Percentiles rank a stretch among this genome's conserved stretches.
phyloP scores from a whole-genome alignment of 2,888 invertebrate genomes.

The Drosophila rellima region DNA sequence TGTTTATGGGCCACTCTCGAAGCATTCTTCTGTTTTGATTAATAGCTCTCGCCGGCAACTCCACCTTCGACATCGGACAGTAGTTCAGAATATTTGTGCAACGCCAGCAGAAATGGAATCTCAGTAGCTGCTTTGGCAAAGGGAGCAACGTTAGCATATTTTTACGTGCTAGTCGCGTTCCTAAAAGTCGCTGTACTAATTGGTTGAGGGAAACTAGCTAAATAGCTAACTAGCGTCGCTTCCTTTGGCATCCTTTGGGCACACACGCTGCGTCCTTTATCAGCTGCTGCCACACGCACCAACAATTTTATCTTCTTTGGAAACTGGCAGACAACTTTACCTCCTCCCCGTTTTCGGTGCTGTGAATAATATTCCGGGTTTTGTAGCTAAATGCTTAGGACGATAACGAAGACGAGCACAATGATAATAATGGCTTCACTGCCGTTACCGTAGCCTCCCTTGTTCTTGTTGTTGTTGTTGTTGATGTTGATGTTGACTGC shows the following conservation, averaged over 20 bases:
- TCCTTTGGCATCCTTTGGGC: slow-evolving; percentile 29
- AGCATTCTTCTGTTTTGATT: slow-evolving; percentile 64
- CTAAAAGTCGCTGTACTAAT: slow-evolving; percentile 53
- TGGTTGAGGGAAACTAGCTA: slow-evolving; percentile 46
- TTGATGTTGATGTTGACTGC: slow-evolving; percentile 41
- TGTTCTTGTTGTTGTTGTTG: slow-evolving; percentile 22
- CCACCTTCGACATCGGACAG: slow-evolving; percentile 28
- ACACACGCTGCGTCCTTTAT: slow-evolving; percentile 51
- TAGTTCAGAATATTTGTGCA: slow-evolving; percentile 62
- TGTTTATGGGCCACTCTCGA: slow-evolving; percentile 60
- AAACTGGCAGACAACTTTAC: slow-evolving; percentile 9
- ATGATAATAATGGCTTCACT: slow-evolving; percentile 72
- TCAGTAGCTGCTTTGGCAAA: slow-evolving; percentile 32
- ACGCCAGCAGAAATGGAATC: slow-evolving; percentile 64
- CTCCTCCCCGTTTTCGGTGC: slow-evolving; percentile 7
- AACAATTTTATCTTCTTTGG: slow-evolving; percentile 39
- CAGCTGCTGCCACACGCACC: slow-evolving; percentile 61
- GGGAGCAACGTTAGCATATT: slow-evolving; percentile 56
- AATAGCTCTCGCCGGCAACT: slow-evolving; percentile 46
- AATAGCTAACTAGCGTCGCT: slow-evolving; percentile 26
- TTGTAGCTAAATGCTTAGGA: slow-evolving; percentile 58
- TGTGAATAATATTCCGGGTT: slow-evolving; percentile 72
- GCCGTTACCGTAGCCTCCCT: slow-evolving; percentile 30
- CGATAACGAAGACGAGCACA: slow-evolving; percentile 37
- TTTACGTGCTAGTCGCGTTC: slow-evolving; percentile 60